Percentiles rank a stretch among this genome's conserved stretches.
Evolutionary conservation across 2,113 vertebrate genomes (phyloP).

Genomic region (Cyanoliseus patagonus): DNA sequence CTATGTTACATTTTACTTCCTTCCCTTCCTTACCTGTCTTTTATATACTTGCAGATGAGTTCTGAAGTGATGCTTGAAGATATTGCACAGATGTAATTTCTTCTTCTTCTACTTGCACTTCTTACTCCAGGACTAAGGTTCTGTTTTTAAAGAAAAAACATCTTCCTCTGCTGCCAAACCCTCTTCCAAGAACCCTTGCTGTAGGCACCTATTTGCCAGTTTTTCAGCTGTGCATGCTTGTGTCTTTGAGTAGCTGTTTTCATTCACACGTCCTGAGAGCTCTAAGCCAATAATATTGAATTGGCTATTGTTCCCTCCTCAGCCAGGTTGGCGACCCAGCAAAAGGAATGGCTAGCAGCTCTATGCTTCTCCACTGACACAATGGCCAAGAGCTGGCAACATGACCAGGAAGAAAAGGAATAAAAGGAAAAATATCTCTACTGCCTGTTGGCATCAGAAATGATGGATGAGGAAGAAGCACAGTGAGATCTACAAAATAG

Average conservation of each 20-base stretch:
- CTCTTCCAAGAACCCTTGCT: background rate
- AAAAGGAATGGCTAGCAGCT: background rate
- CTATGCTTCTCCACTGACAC: background rate
- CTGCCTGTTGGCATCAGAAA: background rate
- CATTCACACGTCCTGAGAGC: background rate
- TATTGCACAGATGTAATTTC: background rate
- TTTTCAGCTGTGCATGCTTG: background rate
- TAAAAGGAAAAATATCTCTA: background rate
- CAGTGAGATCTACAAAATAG: background rate
- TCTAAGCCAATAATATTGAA: background rate
- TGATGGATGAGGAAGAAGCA: background rate
- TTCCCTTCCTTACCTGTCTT: background rate
- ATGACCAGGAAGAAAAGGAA: background rate
- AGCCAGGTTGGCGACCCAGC: background rate
- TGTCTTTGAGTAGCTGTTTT: background rate
- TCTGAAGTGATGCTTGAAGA: background rate
- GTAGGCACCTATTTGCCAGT: background rate
- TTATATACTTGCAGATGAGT: background rate
- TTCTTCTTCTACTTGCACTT: background rate
- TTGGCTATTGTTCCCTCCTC: background rate
- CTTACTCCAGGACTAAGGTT: background rate
- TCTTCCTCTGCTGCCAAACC: background rate
- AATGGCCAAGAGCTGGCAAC: background rate
- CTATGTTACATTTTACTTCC: background rate
- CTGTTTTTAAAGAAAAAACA: background rate